Percentiles rank a stretch among this genome's conserved stretches.
Conservation (phyloP, 2,888 invertebrate genomes). For the Papilio gigon region DNA sequence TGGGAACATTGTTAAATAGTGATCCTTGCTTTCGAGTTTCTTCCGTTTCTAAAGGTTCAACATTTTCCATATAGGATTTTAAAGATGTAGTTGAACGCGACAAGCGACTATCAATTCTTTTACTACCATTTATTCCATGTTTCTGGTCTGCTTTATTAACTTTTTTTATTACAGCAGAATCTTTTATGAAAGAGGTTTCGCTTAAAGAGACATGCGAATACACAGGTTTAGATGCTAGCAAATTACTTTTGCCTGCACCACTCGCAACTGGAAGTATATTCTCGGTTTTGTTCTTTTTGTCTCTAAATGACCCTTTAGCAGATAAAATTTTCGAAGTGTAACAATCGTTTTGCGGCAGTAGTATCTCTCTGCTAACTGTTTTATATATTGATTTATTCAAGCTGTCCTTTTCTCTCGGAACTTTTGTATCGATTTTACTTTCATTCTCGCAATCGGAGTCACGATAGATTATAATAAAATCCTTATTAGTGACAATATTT, state of each 20-base stretch:
- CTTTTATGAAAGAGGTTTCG: constrained; percentile 30
- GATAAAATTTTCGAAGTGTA: neutral
- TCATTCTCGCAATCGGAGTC: constrained; percentile 23
- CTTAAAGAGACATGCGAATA: constrained; percentile 22
- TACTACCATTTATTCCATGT: constrained; percentile 18
- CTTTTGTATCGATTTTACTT: constrained; percentile 4
- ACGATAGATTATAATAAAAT: constrained; percentile 19
- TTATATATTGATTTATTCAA: neutral
- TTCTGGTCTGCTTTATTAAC: neutral
- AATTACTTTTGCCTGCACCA: neutral
- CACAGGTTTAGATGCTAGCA: neutral
- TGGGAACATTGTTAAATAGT: constrained; percentile 21
- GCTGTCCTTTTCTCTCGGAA: neutral
- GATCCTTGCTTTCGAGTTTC: neutral
- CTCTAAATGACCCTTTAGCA: neutral
- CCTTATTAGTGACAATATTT: constrained; percentile 15
- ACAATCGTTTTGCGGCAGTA: constrained; percentile 8
- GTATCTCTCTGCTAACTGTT: neutral
- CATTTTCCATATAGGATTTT: neutral
- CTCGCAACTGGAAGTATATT: neutral
- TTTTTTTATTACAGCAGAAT: neutral
- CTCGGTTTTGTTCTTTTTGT: neutral
- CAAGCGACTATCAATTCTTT: neutral
- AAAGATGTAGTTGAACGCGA: constrained; percentile 35
- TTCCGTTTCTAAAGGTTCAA: neutral